Evolutionary conservation across 2,797 vertebrate species (phyloP).

Genomic region (Thamnophis elegans): DNA sequence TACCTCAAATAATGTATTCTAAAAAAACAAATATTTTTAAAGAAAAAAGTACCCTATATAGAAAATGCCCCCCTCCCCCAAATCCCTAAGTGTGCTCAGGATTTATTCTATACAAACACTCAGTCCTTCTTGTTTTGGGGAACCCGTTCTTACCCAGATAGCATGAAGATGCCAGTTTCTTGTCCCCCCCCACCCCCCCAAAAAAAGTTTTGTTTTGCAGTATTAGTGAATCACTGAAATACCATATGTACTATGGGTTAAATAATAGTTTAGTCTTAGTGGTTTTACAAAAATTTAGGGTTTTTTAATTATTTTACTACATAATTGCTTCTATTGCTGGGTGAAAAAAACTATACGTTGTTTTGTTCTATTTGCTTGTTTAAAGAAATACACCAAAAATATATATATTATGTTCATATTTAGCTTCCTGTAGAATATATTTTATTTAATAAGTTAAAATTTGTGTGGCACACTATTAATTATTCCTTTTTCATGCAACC

Average conservation of each 20-base stretch:
- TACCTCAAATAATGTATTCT: constrained; percentile 71
- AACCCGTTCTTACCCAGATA: constrained; percentile 63
- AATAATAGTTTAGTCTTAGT: constrained; percentile 74
- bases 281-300: constrained; percentile 62
- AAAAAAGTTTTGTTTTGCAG: constrained; percentile 68
- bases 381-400: constrained; percentile 82
- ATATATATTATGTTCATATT: constrained; percentile 78
- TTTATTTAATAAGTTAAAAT: constrained; percentile 86
- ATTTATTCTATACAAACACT: constrained; percentile 60
- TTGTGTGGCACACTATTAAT: constrained; percentile 78
- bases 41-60: constrained; percentile 17
- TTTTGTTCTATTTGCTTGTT: constrained; percentile 71
- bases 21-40: constrained; percentile 19
- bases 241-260: constrained; percentile 66
- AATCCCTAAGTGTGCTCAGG: constrained; percentile 60
- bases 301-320: constrained; percentile 62
- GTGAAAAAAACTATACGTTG: constrained; percentile 70
- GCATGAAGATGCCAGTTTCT: constrained; percentile 70
- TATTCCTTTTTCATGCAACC: constrained; percentile 70
- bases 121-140: constrained; percentile 35
- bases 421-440: constrained; percentile 82
- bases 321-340: constrained; percentile 76
- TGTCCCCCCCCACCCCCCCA: too few species aligned
- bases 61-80: constrained; percentile 27
- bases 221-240: constrained; percentile 77